Evolutionary conservation across 2,113 vertebrate species (phyloP), one percentile per base, ranked within the genome.

Genomic region (Vulpes lagopus): DNA sequence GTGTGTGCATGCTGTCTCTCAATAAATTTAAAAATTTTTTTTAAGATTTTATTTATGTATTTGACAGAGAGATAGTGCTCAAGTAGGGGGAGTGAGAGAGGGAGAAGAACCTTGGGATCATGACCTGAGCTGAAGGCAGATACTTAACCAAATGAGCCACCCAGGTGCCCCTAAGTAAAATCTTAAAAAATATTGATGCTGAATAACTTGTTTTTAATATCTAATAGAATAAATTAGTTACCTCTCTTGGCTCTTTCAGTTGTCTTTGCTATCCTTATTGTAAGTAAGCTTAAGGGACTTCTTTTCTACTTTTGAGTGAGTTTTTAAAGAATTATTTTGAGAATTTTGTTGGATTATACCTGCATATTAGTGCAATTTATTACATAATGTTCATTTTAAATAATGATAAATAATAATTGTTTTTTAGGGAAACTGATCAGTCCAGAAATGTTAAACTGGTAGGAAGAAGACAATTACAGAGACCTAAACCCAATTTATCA

Each of bases 401-500:
- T 43, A 43, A 43, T 43, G 43, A 43, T 43, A 43, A 43, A 43
- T 43, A 43, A 43, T 43, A 43, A 43, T 43, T 7, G 43, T 43
- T 43, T 43, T 81, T 91, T 95, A 99, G 99, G 95, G 97, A 98
- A 95, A 91, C 35, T n/a, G 96, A 96, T 89, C 98, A 98, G 82
- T 69, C 32, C 67, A 88, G 92, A 96, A 95, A 35, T 89, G 22
- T 91, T 85, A 97, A 98, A 57, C 95, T 55, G 0, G 16, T 55
- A 38, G 71, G 51, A 7, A 98, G 97, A 98, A 78, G 96, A 60
- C 3, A 53, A 51, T 88, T 98, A 14, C 98, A 96, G 62, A 98
- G 95, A 97, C 98, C 98, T 94, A 98, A 98, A 91, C 98, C 98
- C 0, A 98, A 97, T 97, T 97, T 98, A 69, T 20, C 94, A 62